A percentile compares a stretch with the other conserved stretches of the same genome.
phyloP scores from a whole-genome alignment of 2,797 vertebrate species.

The Huso huso region DNA sequence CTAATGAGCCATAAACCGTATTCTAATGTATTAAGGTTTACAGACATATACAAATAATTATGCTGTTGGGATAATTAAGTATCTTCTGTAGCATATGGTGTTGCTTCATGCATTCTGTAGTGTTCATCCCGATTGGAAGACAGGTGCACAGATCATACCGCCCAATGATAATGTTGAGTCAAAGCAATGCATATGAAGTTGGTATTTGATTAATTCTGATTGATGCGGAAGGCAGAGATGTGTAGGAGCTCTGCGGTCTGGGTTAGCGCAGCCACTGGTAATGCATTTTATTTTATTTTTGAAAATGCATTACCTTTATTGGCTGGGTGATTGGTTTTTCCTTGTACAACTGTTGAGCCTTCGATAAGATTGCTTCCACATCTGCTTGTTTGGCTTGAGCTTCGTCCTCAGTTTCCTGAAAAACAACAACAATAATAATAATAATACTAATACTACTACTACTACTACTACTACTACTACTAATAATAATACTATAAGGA shows the following conservation, averaged over 20 bases:
- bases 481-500: no score
- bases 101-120: not conserved
- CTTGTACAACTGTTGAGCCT: conserved; percentile 66
- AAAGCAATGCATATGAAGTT: conserved; percentile 5
- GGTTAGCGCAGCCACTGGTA: not conserved
- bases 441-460: not conserved
- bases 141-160: not conserved
- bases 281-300: not conserved
- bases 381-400: conserved; percentile 77
- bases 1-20: not conserved
- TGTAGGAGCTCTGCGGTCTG: not conserved
- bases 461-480: no score
- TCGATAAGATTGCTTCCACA: conserved; percentile 78
- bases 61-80: not conserved
- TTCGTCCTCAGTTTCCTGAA: conserved; percentile 73
- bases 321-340: conserved; percentile 67
- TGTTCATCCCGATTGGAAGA: not conserved
- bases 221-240: not conserved
- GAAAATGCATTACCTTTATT: conserved; percentile 67
- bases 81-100: not conserved
- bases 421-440: conserved; percentile 3
- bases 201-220: conserved; percentile 2
- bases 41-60: not conserved
- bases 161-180: conserved; percentile 5
- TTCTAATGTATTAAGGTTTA: not conserved